Evolutionary conservation across 2,113 vertebrate genomes (phyloP).

Genomic region (Melanocharis versteri): DNA sequence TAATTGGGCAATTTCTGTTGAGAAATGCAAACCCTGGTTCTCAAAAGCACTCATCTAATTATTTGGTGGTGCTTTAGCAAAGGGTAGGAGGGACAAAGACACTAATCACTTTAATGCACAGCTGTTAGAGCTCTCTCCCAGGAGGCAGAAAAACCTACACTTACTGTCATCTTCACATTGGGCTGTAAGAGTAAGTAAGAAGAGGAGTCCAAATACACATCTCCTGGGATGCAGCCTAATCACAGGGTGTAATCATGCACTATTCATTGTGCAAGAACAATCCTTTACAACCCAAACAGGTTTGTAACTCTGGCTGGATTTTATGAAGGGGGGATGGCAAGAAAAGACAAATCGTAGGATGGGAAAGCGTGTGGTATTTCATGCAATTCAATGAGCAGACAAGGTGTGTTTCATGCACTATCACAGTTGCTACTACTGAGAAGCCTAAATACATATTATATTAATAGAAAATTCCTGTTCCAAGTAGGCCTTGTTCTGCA

Average conservation of each 20-base stretch:
- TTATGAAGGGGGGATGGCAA: rapidly evolving
- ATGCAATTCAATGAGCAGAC: neutral
- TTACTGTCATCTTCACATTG: neutral
- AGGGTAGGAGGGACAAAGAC: neutral
- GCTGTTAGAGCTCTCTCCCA: neutral
- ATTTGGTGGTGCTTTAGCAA: neutral
- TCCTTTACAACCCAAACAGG: neutral
- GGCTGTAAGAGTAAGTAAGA: neutral
- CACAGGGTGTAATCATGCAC: neutral
- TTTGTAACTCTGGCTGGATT: neutral
- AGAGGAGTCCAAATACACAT: neutral
- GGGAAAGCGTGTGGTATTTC: neutral
- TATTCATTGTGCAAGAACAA: neutral
- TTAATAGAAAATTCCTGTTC: neutral
- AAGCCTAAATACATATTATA: neutral
- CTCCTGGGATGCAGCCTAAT: neutral
- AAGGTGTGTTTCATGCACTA: neutral
- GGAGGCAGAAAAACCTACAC: neutral
- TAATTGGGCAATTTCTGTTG: neutral
- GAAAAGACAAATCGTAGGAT: neutral
- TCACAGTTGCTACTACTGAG: neutral
- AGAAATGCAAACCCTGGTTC: neutral
- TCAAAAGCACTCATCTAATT: neutral
- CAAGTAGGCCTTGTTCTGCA: neutral
- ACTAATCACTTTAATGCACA: neutral